These are phyloP conservation scores for Globodera rostochiensis DNA, from an alignment of 1,140 invertebrate genomes.

Conservation along the genomic window DNA sequence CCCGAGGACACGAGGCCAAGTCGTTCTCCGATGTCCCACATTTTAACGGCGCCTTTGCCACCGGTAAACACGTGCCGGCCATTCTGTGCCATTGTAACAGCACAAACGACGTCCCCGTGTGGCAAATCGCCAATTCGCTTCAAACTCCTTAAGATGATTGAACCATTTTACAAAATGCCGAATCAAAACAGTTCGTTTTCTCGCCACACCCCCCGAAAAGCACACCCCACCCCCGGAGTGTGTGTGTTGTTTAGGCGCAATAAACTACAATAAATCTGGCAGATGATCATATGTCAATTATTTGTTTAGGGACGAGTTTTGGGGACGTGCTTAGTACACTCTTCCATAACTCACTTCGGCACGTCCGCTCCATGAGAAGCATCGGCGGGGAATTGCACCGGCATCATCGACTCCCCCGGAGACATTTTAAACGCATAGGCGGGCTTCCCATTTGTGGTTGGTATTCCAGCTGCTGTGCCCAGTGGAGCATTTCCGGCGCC, in stretches of 20 bases:
- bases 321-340: background rate
- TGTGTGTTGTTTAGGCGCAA: too few relatives aligned
- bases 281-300: too few relatives aligned
- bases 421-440: constrained; percentile 83
- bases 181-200: background rate
- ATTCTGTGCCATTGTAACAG: constrained; percentile 82
- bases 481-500: background rate
- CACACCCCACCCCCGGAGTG: too few relatives aligned
- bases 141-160: constrained; percentile 44
- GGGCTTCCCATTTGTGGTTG: constrained; percentile 50
- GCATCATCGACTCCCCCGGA: constrained; percentile 79
- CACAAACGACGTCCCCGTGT: constrained; percentile 91
- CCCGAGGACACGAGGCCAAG: constrained; percentile 7
- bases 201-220: too few relatives aligned
- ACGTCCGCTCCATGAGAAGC: constrained; percentile 87
- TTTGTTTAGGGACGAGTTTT: background rate
- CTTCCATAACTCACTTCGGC: constrained; percentile 73
- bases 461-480: constrained; percentile 1
- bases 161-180: background rate
- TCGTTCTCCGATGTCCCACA: constrained; percentile 70
- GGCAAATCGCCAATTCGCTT: constrained; percentile 81
- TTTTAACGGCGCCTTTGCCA: constrained; percentile 97
- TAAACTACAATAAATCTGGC: too few relatives aligned
- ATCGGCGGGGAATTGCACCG: constrained; percentile 92
- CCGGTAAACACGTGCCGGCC: constrained; percentile 90